Conservation (phyloP, 2,888 invertebrate genomes). For the Escarpia spicata region DNA sequence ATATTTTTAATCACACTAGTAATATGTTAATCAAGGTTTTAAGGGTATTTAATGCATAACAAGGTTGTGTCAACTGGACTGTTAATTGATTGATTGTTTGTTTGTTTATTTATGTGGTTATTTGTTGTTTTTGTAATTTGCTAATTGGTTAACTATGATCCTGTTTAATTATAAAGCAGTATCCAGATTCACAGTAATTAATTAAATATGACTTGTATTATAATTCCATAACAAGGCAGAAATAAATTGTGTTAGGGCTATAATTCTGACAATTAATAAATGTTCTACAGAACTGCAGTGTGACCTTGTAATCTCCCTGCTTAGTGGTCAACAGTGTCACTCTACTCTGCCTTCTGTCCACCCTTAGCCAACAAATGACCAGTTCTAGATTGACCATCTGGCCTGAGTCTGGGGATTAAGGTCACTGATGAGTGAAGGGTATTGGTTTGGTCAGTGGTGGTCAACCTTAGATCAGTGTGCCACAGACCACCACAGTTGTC, state of each 20-base stretch:
- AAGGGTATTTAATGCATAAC: neutral
- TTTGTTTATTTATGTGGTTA: neutral
- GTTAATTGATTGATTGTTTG: neutral
- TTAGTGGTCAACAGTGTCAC: neutral
- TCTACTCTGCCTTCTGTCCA: neutral
- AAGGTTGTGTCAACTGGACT: neutral
- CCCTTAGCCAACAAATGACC: neutral
- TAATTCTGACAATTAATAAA: neutral
- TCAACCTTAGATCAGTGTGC: neutral
- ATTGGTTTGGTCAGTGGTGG: neutral
- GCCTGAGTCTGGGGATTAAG: neutral
- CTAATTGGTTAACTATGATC: neutral
- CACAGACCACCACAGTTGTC: neutral
- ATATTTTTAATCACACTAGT: neutral
- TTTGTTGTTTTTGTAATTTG: neutral
- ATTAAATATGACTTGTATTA: neutral
- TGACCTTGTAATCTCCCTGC: neutral
- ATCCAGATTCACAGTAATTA: neutral
- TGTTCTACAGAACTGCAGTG: neutral
- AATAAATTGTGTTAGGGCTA: neutral
- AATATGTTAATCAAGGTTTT: neutral
- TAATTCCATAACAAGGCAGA: neutral
- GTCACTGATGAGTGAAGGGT: neutral
- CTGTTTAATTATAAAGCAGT: neutral
- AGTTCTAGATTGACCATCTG: slow-evolving; percentile 10